Evolutionary conservation across 2,888 invertebrate genomes (phyloP), one percentile per base, ranked within the genome.

Genomic region (Exocentrus adspersus): DNA sequence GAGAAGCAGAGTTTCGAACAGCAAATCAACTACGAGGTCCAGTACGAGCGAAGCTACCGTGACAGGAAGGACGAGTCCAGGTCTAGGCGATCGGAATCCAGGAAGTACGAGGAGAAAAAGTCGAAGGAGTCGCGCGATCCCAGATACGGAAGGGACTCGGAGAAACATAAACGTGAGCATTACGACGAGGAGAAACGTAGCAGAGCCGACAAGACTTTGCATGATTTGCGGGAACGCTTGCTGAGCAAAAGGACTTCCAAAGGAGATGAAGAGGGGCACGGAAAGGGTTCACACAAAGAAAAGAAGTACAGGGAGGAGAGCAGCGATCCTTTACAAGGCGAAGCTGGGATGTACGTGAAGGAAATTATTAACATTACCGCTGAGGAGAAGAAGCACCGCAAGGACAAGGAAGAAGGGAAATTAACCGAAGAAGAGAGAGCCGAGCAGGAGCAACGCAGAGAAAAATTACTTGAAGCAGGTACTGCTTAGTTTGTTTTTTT

Each of bases 201-300:
- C 46, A 86, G 86, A 17, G 87, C 86, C 0, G 89, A 87, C 76
- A 85, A 87, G 71, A 88, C 91, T 61, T 84, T 92, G 64, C 91
- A 92, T 78, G 93, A 93, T 82, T 84, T 93, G 77, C 86, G 93
- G 72, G 91, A 90, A 73, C 87, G 92, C 75, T 83, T 91, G 69
- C 79, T 91, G 17, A 90, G 89, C 78, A 91, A 91, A 81, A 84
- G 88, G 72, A 89, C 87, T 81, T 88, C 86, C 76, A 91, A 90
- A 75, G 90, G 89, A 62, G 85, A 84, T 58, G 82, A 82, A 48
- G 78, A 72, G 20, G 70, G 70, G 12, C 62, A 72, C 21, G 75
- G 75, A 51, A 75, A 74, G 43, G 68, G 64, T 57, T 62, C 59
- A 4, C 73, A 77, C 17, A 76, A 68, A 60, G 77, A 80, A 2